phyloP scores from a whole-genome alignment of 2,888 invertebrate species.

The Leistus spinibarbis region DNA sequence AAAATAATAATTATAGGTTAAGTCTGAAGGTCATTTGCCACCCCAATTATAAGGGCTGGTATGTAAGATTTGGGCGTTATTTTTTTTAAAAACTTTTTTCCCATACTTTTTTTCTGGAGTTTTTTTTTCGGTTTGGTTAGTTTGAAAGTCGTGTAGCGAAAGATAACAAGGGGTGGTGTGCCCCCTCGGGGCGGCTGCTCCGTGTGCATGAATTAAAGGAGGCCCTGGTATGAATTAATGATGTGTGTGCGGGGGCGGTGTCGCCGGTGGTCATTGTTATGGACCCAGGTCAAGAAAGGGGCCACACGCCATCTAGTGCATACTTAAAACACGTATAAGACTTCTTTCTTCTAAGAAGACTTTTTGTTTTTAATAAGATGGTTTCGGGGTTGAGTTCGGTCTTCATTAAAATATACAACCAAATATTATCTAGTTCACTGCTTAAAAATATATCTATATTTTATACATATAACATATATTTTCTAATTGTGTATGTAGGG shows the following conservation, averaged over 20 bases:
- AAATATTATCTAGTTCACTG: too few species aligned
- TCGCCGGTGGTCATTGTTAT: conserved; percentile 1
- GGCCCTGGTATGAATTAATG: neutral
- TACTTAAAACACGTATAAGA: neutral
- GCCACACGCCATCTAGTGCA: neutral
- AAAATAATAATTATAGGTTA: neutral
- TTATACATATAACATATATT: too few species aligned
- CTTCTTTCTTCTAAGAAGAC: neutral
- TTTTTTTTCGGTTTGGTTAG: too few species aligned
- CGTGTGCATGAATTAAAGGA: conserved; percentile 2
- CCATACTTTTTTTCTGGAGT: neutral
- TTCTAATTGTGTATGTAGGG: too few species aligned
- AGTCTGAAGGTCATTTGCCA: neutral
- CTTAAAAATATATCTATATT: too few species aligned
- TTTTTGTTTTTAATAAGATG: neutral
- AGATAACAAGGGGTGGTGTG: neutral
- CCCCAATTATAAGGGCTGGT: conserved; percentile 10
- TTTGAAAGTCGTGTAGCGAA: neutral
- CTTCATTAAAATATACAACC: neutral
- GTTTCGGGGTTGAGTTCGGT: neutral
- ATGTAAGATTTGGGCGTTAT: neutral
- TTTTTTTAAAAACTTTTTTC: neutral
- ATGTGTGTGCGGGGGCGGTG: conserved; percentile 3
- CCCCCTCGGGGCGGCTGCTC: neutral
- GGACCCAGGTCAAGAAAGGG: neutral